These are phyloP conservation scores for Sinocyclocheilus anophthalmus DNA, from an alignment of 2,113 vertebrate species.

Conservation along the genomic window DNA sequence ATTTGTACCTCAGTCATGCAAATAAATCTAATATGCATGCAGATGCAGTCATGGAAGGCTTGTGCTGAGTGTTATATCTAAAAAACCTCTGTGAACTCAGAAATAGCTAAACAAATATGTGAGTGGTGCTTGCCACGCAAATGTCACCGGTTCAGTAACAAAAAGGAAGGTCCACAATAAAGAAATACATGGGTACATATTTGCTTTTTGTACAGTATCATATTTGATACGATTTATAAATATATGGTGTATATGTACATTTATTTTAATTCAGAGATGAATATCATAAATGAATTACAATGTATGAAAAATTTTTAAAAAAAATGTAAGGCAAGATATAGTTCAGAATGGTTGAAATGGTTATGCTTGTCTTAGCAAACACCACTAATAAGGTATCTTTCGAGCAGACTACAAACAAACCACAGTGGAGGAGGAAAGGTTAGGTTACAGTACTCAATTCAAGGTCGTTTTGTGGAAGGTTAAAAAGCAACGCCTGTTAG, in stretches of 20 bases:
- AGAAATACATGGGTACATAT: too few relatives aligned
- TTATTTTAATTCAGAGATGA: not conserved
- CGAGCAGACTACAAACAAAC: not conserved
- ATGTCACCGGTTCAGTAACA: not conserved
- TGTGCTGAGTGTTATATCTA: not conserved
- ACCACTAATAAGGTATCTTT: not conserved
- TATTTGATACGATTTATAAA: too few relatives aligned
- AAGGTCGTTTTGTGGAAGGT: not conserved
- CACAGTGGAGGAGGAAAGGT: not conserved
- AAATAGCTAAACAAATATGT: not conserved
- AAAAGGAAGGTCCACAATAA: not conserved
- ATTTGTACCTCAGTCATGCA: conserved; percentile 8
- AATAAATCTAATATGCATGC: not conserved
- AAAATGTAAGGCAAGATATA: not conserved
- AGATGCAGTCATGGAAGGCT: not conserved
- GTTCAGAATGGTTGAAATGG: not conserved
- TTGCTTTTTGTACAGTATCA: too few relatives aligned
- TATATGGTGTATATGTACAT: too few relatives aligned
- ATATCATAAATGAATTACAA: not conserved
- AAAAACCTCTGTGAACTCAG: not conserved
- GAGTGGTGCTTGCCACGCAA: not conserved
- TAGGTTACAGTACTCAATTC: not conserved
- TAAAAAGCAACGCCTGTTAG: not conserved
- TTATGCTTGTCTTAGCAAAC: not conserved
- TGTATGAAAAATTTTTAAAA: not conserved